Base-by-base conservation (phyloP, 2,797 vertebrate genomes). In the Enteromius paludinosus region DNA sequence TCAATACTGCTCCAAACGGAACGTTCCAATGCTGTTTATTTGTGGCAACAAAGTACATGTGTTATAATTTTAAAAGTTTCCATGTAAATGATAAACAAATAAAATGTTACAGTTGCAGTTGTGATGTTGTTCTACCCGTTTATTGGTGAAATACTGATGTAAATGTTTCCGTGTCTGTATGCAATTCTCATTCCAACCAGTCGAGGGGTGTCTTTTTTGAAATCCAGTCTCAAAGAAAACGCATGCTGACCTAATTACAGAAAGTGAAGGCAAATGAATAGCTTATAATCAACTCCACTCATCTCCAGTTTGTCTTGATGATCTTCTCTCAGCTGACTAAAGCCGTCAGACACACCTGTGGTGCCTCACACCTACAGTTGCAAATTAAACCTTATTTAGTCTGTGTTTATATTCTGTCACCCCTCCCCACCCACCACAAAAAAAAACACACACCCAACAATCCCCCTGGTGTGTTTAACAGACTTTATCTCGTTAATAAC, bases 351-450 rank as follows among this genome's bases (percentile, higher is more conserved):
- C 83, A 86, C 61, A 81, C 64, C 84, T 82, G 73, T 71, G 83
- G 77, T 77, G 41, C 47, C 72, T 83, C 75, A 74, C 84, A 82
- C 85, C 61, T 33, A 52, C 28, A 70, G 83, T 74, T 82, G 78
- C 70, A 87, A 87, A 85, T 82, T 65, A 83, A 87, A 86, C 82
- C 82, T 84, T 80, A 79, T 89, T 87, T 83, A 72, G 64, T 73
- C 77, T 61, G 43, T 86, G 83, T 86, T 80, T 82, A 86, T 85
- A 65, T 83, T 86, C 70, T 82, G 74, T 81, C 75, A 25, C 78
- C 66, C 70, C 70, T 62, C 71, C 65, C 62, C 59, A 43, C 69
- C 49, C 47, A 52, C 2, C 15, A 15, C 23, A 9, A 15, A 76
- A 15, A 76, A 20, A 25, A 47, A 78, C 65, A 56, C 33, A 47